Percentiles rank a stretch among this genome's conserved stretches.
phyloP scores from a whole-genome alignment of 2,797 vertebrate species.

The Choloepus didactylus region DNA sequence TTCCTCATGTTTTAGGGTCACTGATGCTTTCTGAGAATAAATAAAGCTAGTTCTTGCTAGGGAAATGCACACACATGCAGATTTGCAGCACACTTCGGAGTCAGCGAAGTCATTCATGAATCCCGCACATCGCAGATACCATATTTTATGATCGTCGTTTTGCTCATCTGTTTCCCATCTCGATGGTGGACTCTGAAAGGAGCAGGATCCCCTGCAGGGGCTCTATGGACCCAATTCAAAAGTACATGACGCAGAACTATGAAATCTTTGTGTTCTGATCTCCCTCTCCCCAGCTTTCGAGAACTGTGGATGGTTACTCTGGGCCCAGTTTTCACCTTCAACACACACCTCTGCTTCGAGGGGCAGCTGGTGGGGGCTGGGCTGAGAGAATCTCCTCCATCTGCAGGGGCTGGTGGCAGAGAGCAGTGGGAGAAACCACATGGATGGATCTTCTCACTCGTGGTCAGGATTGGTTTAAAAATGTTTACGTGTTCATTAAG shows the following conservation, averaged over 20 bases:
- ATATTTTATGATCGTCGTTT: accelerated
- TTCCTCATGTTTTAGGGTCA: not conserved
- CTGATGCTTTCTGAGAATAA: not conserved
- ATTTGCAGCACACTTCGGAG: accelerated
- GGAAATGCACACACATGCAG: accelerated
- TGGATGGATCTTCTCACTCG: constrained; percentile 35
- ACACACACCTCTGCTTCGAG: not conserved
- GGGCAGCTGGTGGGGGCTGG: constrained; percentile 58
- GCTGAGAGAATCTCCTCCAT: not conserved
- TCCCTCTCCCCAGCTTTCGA: not conserved
- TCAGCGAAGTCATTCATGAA: not conserved
- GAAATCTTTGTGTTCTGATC: no score
- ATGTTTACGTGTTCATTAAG: constrained; percentile 79
- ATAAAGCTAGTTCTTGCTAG: not conserved
- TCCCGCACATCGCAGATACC: accelerated
- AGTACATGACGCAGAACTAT: accelerated
- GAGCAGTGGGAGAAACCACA: not conserved
- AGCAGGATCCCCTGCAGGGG: not conserved
- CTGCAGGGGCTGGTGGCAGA: not conserved
- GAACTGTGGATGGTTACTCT: not conserved
- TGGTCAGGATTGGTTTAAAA: constrained; percentile 80
- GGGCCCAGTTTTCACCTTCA: not conserved
- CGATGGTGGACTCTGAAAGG: not conserved
- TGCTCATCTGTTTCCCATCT: not conserved
- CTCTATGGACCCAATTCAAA: not conserved